These are phyloP conservation scores for Amphimedon queenslandica DNA, from an alignment of 37 sponge, comb jelly and placozoan species.

Conservation along the genomic window DNA sequence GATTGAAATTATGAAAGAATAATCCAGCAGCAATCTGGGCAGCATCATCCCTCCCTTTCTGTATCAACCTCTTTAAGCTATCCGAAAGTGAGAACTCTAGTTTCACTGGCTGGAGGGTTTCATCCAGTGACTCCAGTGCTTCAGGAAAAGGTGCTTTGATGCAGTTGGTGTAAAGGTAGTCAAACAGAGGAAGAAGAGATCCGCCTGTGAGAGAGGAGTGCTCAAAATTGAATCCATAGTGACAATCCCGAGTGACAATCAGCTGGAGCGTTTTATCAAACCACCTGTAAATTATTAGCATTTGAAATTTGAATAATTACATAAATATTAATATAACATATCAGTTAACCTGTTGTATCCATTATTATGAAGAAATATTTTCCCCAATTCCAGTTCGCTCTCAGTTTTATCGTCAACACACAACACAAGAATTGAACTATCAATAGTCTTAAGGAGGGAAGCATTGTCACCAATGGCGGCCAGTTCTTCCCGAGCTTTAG, in stretches of 20 bases:
- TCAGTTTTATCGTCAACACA: slow-evolving; percentile 84
- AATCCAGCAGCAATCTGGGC: too few species aligned
- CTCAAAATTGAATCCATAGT: slow-evolving; percentile 88
- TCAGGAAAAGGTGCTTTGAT: too few species aligned
- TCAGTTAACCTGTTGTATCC: slow-evolving; percentile 66
- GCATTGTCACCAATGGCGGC: slow-evolving; percentile 36
- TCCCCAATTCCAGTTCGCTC: slow-evolving; percentile 15
- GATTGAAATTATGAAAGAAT: too few species aligned
- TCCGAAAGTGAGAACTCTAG: slow-evolving; percentile 60
- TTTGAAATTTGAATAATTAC: too few species aligned
- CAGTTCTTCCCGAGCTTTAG: slow-evolving; percentile 58
- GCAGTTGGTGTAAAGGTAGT: too few species aligned
- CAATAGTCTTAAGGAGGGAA: slow-evolving; percentile 54
- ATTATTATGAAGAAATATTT: slow-evolving; percentile 74
- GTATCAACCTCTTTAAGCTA: slow-evolving; percentile 38
- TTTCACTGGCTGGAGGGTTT: too few species aligned
- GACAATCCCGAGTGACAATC: slow-evolving; percentile 68
- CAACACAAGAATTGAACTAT: slow-evolving; percentile 77
- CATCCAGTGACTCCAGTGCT: too few species aligned
- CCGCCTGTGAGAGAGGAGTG: slow-evolving; percentile 96
- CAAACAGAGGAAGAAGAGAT: slow-evolving; percentile 78
- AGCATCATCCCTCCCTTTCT: slow-evolving; percentile 25
- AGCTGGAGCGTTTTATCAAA: slow-evolving; percentile 95
- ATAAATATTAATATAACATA: not conserved
- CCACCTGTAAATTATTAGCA: slow-evolving; percentile 64